These are phyloP conservation scores for Protodeltote pygarga DNA, from an alignment of 2,888 invertebrate species.

Conservation along the genomic window DNA sequence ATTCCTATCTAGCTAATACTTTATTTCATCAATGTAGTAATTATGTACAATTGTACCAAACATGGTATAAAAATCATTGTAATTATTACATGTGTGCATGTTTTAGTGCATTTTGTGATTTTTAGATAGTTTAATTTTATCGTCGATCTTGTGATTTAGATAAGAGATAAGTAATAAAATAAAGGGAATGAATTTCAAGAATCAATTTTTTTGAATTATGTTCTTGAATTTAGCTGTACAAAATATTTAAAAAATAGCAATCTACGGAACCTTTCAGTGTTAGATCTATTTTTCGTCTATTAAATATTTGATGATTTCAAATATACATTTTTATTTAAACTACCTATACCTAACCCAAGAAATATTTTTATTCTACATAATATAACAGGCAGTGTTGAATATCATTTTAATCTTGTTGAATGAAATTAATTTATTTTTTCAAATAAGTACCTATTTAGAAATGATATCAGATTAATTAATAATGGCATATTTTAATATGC, in stretches of 20 bases:
- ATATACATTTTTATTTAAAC: conserved; percentile 16
- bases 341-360: not conserved
- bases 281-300: conserved; percentile 55
- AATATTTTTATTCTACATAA: not conserved
- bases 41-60: conserved; percentile 79
- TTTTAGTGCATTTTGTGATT: conserved; percentile 88
- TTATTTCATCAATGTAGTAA: conserved; percentile 71
- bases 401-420: too few species aligned
- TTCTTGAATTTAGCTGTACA: conserved; percentile 54
- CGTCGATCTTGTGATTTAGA: conserved; percentile 86
- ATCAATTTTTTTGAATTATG: conserved; percentile 44
- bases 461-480: too few species aligned
- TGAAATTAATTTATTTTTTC: too few species aligned
- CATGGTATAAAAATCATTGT: conserved; percentile 80
- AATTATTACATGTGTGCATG: conserved; percentile 85
- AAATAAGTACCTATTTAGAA: too few species aligned
- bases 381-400: too few species aligned
- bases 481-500: too few species aligned
- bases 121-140: conserved; percentile 86
- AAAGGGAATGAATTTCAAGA: conserved; percentile 71
- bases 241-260: conserved; percentile 48
- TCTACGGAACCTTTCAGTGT: conserved; percentile 53
- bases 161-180: conserved; percentile 78
- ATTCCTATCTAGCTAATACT: conserved; percentile 62
- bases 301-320: conserved; percentile 45